Conservation (phyloP, 2,888 invertebrate species). For the Phyllotreta striolata region DNA sequence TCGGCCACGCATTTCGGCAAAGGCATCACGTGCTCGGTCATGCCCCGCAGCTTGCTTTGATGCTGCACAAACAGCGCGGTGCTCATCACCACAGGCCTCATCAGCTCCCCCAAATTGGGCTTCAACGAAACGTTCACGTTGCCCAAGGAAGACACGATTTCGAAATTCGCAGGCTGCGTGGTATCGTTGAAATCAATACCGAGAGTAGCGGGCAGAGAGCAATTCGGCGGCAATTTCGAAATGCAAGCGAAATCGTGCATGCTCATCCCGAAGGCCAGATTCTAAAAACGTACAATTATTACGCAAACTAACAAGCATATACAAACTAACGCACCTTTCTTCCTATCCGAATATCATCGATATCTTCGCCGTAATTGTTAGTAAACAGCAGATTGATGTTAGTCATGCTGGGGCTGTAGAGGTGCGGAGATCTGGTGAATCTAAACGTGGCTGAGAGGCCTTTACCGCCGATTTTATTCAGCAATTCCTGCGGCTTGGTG, state of each 20-base stretch:
- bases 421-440: conserved; percentile 81
- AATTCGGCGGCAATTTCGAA: conserved; percentile 69
- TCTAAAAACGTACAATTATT: conserved; percentile 58
- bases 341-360: conserved; percentile 74
- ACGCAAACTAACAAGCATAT: neutral
- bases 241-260: conserved; percentile 80
- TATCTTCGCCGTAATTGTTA: conserved; percentile 73
- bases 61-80: conserved; percentile 75
- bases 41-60: conserved; percentile 84
- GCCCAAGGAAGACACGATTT: conserved; percentile 72
- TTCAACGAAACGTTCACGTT: conserved; percentile 72
- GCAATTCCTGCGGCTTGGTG: conserved; percentile 68
- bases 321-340: conserved; percentile 69
- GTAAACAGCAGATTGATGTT: conserved; percentile 81
- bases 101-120: conserved; percentile 86
- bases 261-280: conserved; percentile 74
- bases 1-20: conserved; percentile 50
- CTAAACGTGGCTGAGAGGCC: conserved; percentile 72
- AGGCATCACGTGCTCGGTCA: conserved; percentile 79
- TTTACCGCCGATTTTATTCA: conserved; percentile 76
- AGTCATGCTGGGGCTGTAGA: conserved; percentile 83
- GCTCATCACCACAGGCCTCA: conserved; percentile 81
- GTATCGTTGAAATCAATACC: conserved; percentile 95
- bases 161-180: conserved; percentile 85
- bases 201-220: conserved; percentile 71